Evolutionary conservation across 1,140 invertebrate genomes (phyloP), one percentile per base, ranked within the genome.

Genomic region (Pentalonia nigronervosa): DNA sequence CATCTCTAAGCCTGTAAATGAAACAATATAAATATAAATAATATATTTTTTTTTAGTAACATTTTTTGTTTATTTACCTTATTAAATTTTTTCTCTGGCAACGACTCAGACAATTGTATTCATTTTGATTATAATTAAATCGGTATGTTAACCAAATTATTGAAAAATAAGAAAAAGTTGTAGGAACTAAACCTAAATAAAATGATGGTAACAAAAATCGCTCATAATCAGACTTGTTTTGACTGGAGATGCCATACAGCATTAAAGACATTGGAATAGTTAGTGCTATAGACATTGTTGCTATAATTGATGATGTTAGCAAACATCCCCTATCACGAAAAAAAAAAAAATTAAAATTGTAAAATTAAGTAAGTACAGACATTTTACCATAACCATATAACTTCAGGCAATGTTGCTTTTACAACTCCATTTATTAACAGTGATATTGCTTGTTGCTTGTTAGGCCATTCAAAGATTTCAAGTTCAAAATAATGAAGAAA

Each of bases 391-490:
- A 99, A 95, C 98, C 98, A 98, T 86, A 98, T 95, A 50, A 98
- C 97, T 96, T 98, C 97, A 11, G 97, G 97, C 20, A 98, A 95
- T 91, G 98, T 97, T 67, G 98, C 98, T 93, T 98, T 98, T 94
- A 98, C 96, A n/a, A 99, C 95, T 94, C 98, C 98, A 95, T 98
- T 98, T 53, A 98, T 95, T 93, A 98, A 95, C 94, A 99, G 95
- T 95, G 97, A 96, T 11, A 97, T 95, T 96, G 97, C 97, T 95
- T 98, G 98, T 93, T 97, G 96, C 94, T 96, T 96, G 94, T 96
- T 97, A n/a, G 98, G 98, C 96, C 97, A 97, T 95, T 97, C 97
- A 95, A 98, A 98, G 76, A 95, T 95, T 95, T 99, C 98, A 94
- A 97, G 96, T 94, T 97, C 96, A 21, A 96, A 96, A 94, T 97